Evolutionary conservation across 2,888 invertebrate species (phyloP), one percentile per base, ranked within the genome.

Genomic region (Callimorpha dominula): DNA sequence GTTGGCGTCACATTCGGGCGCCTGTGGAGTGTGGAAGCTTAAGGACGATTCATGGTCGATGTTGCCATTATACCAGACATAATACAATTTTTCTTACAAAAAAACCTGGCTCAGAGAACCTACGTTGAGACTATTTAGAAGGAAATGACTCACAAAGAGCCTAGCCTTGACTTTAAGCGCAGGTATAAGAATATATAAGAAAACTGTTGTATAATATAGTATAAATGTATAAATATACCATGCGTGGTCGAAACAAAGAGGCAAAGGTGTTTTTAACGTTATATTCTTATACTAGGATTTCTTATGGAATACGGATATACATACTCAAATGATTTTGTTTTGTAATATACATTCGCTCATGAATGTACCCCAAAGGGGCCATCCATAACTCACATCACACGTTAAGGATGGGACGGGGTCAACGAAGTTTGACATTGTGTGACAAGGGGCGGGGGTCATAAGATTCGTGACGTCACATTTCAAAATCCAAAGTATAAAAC

Each of bases 1-100:
- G 86, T 88, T 64, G 82, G 86, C 86, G 88, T 90, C 87, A 87
- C 85, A 90, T 92, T 92, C 82, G 86, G 87, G 90, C 90, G 90
- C 91, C 90, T 88, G 84, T 77, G 86, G 85, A 86, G 82, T 88
- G 83, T 77, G 86, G 85, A 86, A 82, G 78, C 75, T 82, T 84
- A 81, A 88, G 85, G 89, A 88, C 83, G 78, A 76, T 14, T 81
- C 79, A 85, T 83, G 78, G 81, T 78, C 78, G 71, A 77, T 69
- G 75, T 74, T 76, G 75, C 76, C 72, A 73, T 74, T 83, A 76
- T 60, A 71, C 72, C 70, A 75, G 42, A 42, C 40, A 67, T 52
- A 54, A 54, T 54, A 67, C 14, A 67, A 43, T 57, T 62, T 15
- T 65, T n/a, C 54, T 57, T 65, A 46, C 31, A 65, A 42, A 60